Evolutionary conservation across 1,140 invertebrate species (phyloP).

Genomic region (Saccostrea cuccullata): DNA sequence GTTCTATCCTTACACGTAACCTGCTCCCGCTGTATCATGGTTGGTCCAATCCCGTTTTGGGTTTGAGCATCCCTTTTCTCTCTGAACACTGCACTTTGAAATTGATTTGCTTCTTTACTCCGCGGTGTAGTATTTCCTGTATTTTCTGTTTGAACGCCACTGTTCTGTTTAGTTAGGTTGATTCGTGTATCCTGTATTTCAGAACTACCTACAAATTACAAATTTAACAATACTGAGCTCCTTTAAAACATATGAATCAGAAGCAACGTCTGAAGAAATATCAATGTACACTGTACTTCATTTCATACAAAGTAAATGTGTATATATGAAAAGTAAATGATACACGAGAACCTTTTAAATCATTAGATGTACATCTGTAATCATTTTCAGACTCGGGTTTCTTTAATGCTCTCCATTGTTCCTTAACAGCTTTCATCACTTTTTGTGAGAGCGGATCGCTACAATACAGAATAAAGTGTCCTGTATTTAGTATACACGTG

Average conservation of each 20-base stretch:
- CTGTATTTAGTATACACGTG: too few relatives aligned
- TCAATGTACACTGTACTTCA: too few relatives aligned
- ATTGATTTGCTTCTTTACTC: not conserved
- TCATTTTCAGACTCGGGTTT: not conserved
- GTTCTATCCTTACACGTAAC: not conserved
- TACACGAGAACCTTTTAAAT: too few relatives aligned
- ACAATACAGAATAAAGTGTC: not conserved
- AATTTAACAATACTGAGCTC: not conserved
- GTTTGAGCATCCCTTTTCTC: not conserved
- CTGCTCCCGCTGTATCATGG: not conserved
- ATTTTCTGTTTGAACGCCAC: not conserved
- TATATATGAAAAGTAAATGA: too few relatives aligned
- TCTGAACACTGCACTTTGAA: too few relatives aligned
- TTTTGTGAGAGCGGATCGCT: not conserved
- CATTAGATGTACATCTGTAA: too few relatives aligned
- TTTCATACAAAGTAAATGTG: too few relatives aligned
- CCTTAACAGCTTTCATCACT: not conserved
- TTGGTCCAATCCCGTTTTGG: not conserved
- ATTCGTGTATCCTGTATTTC: not conserved
- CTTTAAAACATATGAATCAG: too few relatives aligned
- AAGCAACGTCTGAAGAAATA: too few relatives aligned
- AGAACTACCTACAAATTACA: not conserved
- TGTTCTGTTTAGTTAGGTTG: not conserved
- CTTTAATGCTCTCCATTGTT: not conserved
- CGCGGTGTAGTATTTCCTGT: not conserved